Conservation (phyloP, 2,888 invertebrate species). For the Caenorhabditis wallacei region DNA sequence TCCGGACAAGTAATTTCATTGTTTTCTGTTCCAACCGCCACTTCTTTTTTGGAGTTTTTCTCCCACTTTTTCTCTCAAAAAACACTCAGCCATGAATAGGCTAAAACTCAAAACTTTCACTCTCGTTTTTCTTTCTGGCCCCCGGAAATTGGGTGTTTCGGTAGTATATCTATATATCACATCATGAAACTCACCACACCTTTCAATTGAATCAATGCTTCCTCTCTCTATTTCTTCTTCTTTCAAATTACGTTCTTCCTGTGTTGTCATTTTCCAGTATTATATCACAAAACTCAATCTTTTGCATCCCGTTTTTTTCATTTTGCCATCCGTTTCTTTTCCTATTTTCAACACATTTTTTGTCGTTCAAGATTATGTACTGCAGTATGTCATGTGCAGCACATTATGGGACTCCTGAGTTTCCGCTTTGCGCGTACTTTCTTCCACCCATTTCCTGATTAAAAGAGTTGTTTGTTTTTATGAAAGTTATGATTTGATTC, state of each 20-base stretch:
- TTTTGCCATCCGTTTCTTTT: constrained; percentile 18
- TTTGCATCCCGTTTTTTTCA: constrained; percentile 4
- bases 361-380: constrained; percentile 36
- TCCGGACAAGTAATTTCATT: constrained; percentile 62
- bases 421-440: constrained; percentile 43
- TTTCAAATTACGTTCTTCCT: constrained; percentile 47
- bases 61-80: constrained; percentile 6
- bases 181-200: background rate
- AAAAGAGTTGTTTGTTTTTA: constrained; percentile 26
- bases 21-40: constrained; percentile 50
- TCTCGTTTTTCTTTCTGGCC: background rate
- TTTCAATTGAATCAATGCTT: constrained; percentile 1
- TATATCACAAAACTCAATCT: constrained; percentile 60
- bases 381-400: constrained; percentile 63
- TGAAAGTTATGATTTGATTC: background rate
- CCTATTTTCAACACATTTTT: constrained; percentile 45
- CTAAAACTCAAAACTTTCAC: constrained; percentile 38
- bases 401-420: constrained; percentile 37
- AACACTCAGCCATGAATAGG: constrained; percentile 56
- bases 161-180: constrained; percentile 2
- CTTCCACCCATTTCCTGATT: constrained; percentile 31
- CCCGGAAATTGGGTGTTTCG: constrained; percentile 45
- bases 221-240: too few relatives aligned
- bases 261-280: constrained; percentile 32
- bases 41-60: constrained; percentile 39